These are phyloP conservation scores for Scaptodrosophila lebanonensis DNA, from an alignment of 1,140 invertebrate genomes.

Conservation along the genomic window DNA sequence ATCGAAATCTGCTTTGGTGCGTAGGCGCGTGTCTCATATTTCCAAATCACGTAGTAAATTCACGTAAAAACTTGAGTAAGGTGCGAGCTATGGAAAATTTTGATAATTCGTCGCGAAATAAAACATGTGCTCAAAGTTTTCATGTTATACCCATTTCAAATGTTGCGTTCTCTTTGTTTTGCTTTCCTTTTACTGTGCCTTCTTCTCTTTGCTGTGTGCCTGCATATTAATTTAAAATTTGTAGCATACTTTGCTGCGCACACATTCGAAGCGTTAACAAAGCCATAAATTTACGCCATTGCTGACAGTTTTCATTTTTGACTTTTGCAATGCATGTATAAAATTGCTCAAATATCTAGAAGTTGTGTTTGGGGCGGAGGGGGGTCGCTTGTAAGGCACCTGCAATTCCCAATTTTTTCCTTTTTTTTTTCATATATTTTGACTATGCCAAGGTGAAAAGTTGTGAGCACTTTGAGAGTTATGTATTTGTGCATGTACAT, in stretches of 20 bases:
- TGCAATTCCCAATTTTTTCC: too few relatives aligned
- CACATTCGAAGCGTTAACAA: slow-evolving; percentile 44
- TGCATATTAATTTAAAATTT: slow-evolving; percentile 69
- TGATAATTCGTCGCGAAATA: slow-evolving; percentile 56
- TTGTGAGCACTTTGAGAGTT: too few relatives aligned
- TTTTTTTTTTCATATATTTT: too few relatives aligned
- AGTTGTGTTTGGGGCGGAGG: slow-evolving; percentile 3
- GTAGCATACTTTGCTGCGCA: slow-evolving; percentile 51
- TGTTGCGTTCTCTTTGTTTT: slow-evolving; percentile 5
- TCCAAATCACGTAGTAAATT: slow-evolving; percentile 64
- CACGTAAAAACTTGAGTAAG: slow-evolving; percentile 47
- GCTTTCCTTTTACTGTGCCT: too few relatives aligned
- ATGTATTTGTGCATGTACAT: too few relatives aligned
- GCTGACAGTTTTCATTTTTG: slow-evolving; percentile 69
- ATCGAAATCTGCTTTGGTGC: too few relatives aligned
- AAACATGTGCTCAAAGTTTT: slow-evolving; percentile 44
- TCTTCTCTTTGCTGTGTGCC: slow-evolving; percentile 2
- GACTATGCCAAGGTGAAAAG: too few relatives aligned
- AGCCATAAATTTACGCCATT: slow-evolving; percentile 56
- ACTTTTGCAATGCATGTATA: slow-evolving; percentile 63
- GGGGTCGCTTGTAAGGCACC: too few relatives aligned
- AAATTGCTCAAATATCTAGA: slow-evolving; percentile 35
- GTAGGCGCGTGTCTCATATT: too few relatives aligned
- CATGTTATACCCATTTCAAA: slow-evolving; percentile 30
- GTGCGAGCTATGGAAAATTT: slow-evolving; percentile 16